Evolutionary conservation across 2,888 invertebrate species (phyloP), one percentile per base, ranked within the genome.

Genomic region (Dryomyza anilis): DNA sequence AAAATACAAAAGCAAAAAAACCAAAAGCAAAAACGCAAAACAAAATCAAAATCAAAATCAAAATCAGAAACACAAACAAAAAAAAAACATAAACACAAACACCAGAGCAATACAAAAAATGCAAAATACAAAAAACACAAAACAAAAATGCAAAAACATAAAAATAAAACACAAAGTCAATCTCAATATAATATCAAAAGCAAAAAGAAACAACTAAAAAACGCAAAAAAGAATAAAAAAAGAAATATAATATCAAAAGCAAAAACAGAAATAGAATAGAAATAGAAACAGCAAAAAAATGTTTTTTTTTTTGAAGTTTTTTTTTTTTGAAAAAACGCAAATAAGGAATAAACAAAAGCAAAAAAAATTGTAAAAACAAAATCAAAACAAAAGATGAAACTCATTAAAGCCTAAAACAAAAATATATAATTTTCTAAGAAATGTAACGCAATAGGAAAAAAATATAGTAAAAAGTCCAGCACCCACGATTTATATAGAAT

Each of bases 1-100:
- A 60, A 39, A 52, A 45, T 48, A 53, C 46, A 57, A 39, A 30
- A 60, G 56, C 60, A 65, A 25, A 29, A 57, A 23, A 36, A 30
- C 57, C 45, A 58, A 48, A 23, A 46, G 36, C 12, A 33, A n/a
- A 19, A 43, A 25, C 29, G 25, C 30, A 14, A 8, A 14, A 27
- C 16, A n/a, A 64, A 48, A 45, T 59, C 39, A 29, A 30, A 30
- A n/a, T 12, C 12, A 16, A 46, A 46, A 19, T 10, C 46, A 10
- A 6, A 19, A 10, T 6, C 6, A 10, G n/a, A 46, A 46, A 19
- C 6, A 46, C 7, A 5, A 10, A n/a, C 6, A 46, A 16, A n/a
- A 7, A n/a, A 19, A 46, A 46, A 46, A 7, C 6, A 46, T 19
- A 46, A 46, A 16, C 6, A 6, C n/a, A 46, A 19, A 46, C 6